Evolutionary conservation across 2,113 vertebrate species (phyloP).

Genomic region (Perccottus glenii): DNA sequence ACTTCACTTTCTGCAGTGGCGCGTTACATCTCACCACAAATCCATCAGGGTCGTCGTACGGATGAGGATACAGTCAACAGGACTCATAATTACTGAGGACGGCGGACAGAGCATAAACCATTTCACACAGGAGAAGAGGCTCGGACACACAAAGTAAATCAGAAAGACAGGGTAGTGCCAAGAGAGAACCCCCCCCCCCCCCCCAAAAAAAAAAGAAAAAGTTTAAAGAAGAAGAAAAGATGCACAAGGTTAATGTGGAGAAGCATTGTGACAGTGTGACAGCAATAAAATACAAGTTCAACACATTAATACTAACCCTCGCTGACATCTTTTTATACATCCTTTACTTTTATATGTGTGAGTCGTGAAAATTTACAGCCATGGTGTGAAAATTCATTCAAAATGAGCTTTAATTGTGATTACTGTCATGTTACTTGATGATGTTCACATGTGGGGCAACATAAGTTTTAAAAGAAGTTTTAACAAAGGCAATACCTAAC

Average conservation of each 20-base stretch:
- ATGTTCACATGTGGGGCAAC: no score
- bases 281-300: conserved; percentile 4
- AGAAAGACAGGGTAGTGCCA: conserved; percentile 2
- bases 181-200: conserved; percentile 5
- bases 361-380: conserved; percentile 26
- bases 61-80: conserved; percentile 51
- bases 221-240: neutral
- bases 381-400: conserved; percentile 19
- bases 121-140: conserved; percentile 16
- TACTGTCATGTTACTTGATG: neutral
- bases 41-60: conserved; percentile 47
- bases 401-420: no score
- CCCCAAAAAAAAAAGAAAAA: conserved; percentile 1
- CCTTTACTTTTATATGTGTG: no score
- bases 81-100: conserved; percentile 60
- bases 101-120: conserved; percentile 50
- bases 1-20: conserved; percentile 32
- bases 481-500: no score
- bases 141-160: conserved; percentile 15
- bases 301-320: neutral
- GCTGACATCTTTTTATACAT: conserved; percentile 17
- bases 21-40: conserved; percentile 46
- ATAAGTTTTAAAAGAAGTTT: no score
- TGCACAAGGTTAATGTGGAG: neutral
- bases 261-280: conserved; percentile 6